These are phyloP conservation scores for Champsocephalus gunnari DNA, from an alignment of 2,797 vertebrate genomes.

Conservation along the genomic window DNA sequence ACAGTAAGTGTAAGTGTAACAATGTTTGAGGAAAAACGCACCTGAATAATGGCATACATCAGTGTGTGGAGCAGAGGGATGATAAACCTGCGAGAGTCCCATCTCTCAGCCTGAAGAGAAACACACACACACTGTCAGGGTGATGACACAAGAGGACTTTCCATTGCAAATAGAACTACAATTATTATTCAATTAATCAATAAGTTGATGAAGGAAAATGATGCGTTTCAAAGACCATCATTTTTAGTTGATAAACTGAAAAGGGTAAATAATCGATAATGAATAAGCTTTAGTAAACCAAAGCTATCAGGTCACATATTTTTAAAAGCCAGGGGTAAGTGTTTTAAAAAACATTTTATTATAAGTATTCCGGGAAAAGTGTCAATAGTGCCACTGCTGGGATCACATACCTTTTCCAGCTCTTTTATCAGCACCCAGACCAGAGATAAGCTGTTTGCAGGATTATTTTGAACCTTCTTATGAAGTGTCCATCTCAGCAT, in stretches of 20 bases:
- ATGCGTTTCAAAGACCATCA: background rate
- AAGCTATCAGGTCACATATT: background rate
- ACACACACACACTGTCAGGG: conserved; percentile 28
- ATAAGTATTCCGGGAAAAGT: background rate
- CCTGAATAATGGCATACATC: conserved; percentile 93
- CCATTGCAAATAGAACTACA: background rate
- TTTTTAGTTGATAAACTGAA: background rate
- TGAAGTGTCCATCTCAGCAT: conserved; percentile 97
- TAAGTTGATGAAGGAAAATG: background rate
- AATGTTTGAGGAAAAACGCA: conserved; percentile 53
- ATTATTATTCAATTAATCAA: background rate
- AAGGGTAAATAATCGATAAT: background rate
- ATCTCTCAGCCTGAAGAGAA: conserved; percentile 86
- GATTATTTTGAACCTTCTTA: conserved; percentile 91
- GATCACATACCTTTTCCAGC: conserved; percentile 88
- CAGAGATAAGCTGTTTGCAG: conserved; percentile 84
- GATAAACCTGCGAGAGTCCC: conserved; percentile 86
- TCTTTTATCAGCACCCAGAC: conserved; percentile 91
- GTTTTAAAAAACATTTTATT: background rate
- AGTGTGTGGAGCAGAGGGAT: conserved; percentile 94
- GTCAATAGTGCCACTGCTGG: background rate
- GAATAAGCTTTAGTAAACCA: background rate
- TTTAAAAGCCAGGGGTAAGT: no score
- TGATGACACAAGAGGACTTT: background rate
- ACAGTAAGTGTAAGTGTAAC: background rate